Base-by-base conservation (phyloP, 2,888 invertebrate genomes). In the Elegia similella region DNA sequence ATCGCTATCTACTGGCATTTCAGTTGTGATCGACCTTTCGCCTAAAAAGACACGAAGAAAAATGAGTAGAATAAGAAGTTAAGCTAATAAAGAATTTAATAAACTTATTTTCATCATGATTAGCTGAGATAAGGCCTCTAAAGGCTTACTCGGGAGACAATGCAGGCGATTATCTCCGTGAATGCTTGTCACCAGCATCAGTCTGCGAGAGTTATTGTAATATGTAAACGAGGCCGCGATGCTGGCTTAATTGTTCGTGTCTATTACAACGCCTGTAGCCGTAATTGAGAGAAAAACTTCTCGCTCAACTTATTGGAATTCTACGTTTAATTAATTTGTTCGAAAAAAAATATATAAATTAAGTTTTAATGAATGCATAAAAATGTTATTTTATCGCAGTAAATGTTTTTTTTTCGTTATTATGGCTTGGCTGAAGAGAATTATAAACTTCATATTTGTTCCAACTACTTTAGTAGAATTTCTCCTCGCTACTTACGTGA, bases 91-190 rank as follows among this genome's bases (percentile, higher is more conserved):
- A 69, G 67, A 80, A 77, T 80, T 79, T 82, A 81, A 85, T 86
- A 83, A 81, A 78, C 75, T 80, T 73, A 73, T 77, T 80, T 76
- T 76, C 75, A 77, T 75, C 70, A 62, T 67, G 75, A 76, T 79
- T 79, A 78, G 73, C 69, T 71, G 63, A 81, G 84, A 83, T 82
- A 82, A 82, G 75, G 74, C 77, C 78, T 72, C 76, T 80, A 84
- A 80, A 78, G 80, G 85, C 84, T 86, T 84, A 84, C 73, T 78
- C 65, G 70, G 72, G 72, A 80, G 84, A 86, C 84, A 86, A 86
- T 84, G 78, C 75, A 68, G 67, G 75, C 79, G 84, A 85, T 86
- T 86, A 85, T 83, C 82, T 80, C 74, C 68, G 75, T 78, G 82
- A 85, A 82, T 81, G 78, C 73, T 78, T 85, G 86, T 86, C 86